Conservation (phyloP, 1,140 invertebrate genomes). For the Lethrus apterus region DNA sequence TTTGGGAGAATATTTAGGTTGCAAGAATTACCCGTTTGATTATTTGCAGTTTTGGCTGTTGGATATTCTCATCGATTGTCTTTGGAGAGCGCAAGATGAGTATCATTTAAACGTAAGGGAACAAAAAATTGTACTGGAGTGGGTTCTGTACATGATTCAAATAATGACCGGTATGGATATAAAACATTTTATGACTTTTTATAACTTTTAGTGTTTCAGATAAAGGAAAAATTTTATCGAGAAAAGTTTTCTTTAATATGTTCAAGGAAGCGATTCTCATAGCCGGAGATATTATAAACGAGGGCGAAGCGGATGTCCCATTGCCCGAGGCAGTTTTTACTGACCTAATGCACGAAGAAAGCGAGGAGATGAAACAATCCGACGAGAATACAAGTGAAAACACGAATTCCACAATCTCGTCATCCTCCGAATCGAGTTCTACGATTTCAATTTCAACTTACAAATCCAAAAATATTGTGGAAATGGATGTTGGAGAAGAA, state of each 20-base stretch:
- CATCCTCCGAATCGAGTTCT: background rate
- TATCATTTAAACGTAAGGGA: slow-evolving; percentile 25
- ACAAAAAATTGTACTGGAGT: slow-evolving; percentile 33
- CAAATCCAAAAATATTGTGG: background rate
- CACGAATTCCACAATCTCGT: background rate
- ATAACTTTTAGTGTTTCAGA: slow-evolving; percentile 9
- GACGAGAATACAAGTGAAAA: background rate
- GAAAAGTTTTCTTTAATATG: slow-evolving; percentile 20
- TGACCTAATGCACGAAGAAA: background rate
- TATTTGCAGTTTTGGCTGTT: slow-evolving; percentile 37
- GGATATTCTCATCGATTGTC: slow-evolving; percentile 35
- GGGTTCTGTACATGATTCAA: slow-evolving; percentile 32
- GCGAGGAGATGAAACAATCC: background rate
- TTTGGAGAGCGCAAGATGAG: slow-evolving; percentile 37
- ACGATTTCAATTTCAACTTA: background rate
- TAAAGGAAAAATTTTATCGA: slow-evolving; percentile 14
- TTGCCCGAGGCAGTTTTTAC: slow-evolving; percentile 3
- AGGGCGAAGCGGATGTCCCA: slow-evolving; percentile 5
- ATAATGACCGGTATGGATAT: slow-evolving; percentile 27
- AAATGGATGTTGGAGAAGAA: slow-evolving; percentile 1
- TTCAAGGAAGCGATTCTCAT: slow-evolving; percentile 22
- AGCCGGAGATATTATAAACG: slow-evolving; percentile 21
- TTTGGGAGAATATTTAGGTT: slow-evolving; percentile 29
- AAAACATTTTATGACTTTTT: background rate
- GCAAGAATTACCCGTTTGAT: slow-evolving; percentile 30